Evolutionary conservation across 2,888 invertebrate genomes (phyloP), one percentile per base, ranked within the genome.

Genomic region (Aelia acuminata): DNA sequence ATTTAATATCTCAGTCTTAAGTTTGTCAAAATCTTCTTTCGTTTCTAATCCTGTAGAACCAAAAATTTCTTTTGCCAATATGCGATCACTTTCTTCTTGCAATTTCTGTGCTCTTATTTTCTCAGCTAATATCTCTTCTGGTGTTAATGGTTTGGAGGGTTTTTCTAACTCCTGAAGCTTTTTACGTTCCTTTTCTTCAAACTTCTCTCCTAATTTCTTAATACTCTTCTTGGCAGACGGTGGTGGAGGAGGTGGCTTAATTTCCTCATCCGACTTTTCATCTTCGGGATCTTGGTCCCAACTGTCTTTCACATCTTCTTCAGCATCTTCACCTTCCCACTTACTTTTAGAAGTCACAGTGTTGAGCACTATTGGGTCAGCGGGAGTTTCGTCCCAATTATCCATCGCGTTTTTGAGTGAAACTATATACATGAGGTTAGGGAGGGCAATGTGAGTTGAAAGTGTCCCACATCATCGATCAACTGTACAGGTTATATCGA

Each of bases 321-420:
- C 97, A 92, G 96, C 97, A 92, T 97, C 97, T 92, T 97, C 97
- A 91, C 97, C 97, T 92, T 96, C 96, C 97, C 97, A 97, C 31
- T 89, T 89, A 63, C 48, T 87, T 84, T 88, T 89, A 31, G 85
- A 57, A 43, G 86, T 63, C 43, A 86, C 57, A n/a, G 35, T 63
- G 31, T 84, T 86, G 35, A 86, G 86, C 50, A 86, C 57, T 43
- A 86, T 57, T 57, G 86, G 86, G 86, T 86, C 86, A 43, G 63
- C 63, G 86, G 86, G 86, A 86, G 53, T 86, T 86, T 86, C 86
- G 63, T 86, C 86, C 86, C 86, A 86, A 63, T 86, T 86, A 86
- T 86, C 86, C 86, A 86, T 86, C 63, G 86, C 57, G 86, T 63
- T 86, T 63, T 86, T 43, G 20, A 63, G 39, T 57, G 86, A 63